A percentile compares a stretch with the other conserved stretches of the same genome.
Conservation (phyloP, 2,113 vertebrate species). For the Petrocephalus microphthalmus region DNA sequence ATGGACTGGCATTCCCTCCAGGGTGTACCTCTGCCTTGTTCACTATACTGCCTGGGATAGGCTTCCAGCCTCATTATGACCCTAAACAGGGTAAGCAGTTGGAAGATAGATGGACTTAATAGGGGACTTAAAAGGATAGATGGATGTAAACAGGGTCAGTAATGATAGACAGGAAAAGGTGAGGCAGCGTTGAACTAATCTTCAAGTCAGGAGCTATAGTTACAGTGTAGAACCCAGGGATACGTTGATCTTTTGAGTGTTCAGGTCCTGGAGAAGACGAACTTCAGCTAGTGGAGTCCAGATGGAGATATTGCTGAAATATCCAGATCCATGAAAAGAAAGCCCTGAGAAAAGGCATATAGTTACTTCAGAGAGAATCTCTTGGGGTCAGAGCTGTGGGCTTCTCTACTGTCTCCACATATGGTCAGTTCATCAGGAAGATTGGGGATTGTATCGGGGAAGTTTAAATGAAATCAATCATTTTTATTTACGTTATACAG, state of each 20-base stretch:
- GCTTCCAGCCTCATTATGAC: background rate
- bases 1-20: background rate
- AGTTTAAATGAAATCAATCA: background rate
- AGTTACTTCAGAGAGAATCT: background rate
- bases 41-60: background rate
- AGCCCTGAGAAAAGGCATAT: background rate
- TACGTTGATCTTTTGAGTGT: background rate
- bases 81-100: background rate
- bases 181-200: background rate
- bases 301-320: background rate
- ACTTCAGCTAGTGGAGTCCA: background rate
- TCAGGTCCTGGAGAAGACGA: background rate
- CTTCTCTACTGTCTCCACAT: background rate
- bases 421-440: conserved; percentile 4
- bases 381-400: background rate
- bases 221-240: background rate
- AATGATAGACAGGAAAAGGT: background rate
- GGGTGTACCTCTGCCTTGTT: background rate
- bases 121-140: background rate
- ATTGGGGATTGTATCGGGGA: background rate
- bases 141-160: background rate
- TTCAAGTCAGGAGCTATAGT: background rate
- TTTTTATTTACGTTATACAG: background rate
- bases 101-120: background rate
- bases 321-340: background rate